Evolutionary conservation across 2,888 invertebrate genomes (phyloP).

Genomic region (Drosophila mimetica): DNA sequence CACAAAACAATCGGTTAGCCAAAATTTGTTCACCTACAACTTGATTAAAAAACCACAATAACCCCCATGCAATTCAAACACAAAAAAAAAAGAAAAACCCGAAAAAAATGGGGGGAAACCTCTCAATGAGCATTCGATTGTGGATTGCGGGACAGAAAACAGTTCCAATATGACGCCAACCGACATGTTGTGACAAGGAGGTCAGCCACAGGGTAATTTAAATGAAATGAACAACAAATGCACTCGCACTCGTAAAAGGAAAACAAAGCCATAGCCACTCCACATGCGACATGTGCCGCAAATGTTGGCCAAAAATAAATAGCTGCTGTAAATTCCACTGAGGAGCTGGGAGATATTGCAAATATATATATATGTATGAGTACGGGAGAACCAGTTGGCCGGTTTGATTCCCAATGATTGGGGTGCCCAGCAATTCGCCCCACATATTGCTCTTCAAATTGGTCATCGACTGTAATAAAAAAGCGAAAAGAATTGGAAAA

Average conservation of each 20-base stretch:
- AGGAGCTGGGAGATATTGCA: constrained; percentile 30
- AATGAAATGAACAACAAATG: constrained; percentile 79
- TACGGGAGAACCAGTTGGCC: constrained; percentile 32
- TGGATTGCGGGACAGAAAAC: constrained; percentile 52
- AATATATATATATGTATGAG: neutral
- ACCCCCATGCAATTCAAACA: constrained; percentile 12
- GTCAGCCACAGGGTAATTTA: constrained; percentile 78
- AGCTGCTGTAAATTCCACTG: constrained; percentile 70
- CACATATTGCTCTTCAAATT: constrained; percentile 76
- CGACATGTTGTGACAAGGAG: constrained; percentile 72
- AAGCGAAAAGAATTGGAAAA: constrained; percentile 28
- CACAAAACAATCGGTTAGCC: constrained; percentile 51
- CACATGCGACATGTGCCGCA: constrained; percentile 71
- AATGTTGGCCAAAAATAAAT: constrained; percentile 72
- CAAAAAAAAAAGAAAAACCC: constrained; percentile 7
- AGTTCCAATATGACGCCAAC: constrained; percentile 73
- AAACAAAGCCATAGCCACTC: constrained; percentile 47
- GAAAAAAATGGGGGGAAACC: constrained; percentile 21
- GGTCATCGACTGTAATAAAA: constrained; percentile 74
- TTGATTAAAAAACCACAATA: constrained; percentile 79
- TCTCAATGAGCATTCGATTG: constrained; percentile 71
- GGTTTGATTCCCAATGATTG: constrained; percentile 43
- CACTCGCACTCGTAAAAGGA: constrained; percentile 51
- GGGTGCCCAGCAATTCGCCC: constrained; percentile 10
- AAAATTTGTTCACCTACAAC: constrained; percentile 68